These are phyloP conservation scores for Dasyurus viverrinus DNA, from an alignment of 2,113 vertebrate species.

Conservation along the genomic window DNA sequence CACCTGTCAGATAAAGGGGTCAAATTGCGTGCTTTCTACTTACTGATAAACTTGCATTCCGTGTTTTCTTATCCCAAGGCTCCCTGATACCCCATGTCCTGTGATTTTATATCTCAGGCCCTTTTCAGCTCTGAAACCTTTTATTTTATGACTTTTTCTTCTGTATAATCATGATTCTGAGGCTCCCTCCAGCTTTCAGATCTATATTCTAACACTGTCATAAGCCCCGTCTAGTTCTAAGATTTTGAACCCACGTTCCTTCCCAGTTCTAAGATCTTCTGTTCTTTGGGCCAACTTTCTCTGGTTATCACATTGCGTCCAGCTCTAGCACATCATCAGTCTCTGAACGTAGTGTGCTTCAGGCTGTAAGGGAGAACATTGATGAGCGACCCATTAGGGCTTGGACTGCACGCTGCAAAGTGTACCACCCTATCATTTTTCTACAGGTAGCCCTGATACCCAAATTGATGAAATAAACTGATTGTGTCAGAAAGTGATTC, in stretches of 20 bases:
- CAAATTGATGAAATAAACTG: no score
- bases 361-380: background rate
- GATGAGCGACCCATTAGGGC: slow-evolving; percentile 5
- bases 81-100: background rate
- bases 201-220: background rate
- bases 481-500: slow-evolving; percentile 51
- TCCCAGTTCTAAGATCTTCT: background rate
- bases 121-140: background rate
- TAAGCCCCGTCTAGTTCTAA: background rate
- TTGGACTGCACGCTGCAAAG: slow-evolving; percentile 19
- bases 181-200: background rate
- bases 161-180: background rate
- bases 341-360: background rate
- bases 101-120: background rate
- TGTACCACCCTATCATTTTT: background rate
- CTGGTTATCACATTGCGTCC: background rate
- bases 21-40: background rate
- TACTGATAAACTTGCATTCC: background rate
- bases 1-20: background rate
- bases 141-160: background rate
- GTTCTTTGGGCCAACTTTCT: background rate
- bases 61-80: background rate
- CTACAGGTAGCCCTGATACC: slow-evolving; percentile 19
- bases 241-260: background rate
- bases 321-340: background rate